phyloP scores from a whole-genome alignment of 2,113 vertebrate species.

The Dicaeum eximium region DNA sequence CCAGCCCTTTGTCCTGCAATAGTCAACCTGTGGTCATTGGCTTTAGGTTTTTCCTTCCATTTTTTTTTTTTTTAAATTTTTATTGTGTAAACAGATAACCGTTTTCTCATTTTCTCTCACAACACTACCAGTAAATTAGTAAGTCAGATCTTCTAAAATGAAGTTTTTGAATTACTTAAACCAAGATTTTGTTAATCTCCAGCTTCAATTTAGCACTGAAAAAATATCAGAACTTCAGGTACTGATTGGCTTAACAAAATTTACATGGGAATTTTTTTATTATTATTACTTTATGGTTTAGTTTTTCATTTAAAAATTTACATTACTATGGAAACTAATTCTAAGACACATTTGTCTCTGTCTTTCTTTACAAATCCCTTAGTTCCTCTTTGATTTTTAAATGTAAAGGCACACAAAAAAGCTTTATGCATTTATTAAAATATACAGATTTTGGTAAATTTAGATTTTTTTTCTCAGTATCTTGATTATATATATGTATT shows the following conservation, averaged over 20 bases:
- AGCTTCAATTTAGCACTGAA: constrained; percentile 25
- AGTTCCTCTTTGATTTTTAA: constrained; percentile 11
- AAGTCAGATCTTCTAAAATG: constrained; percentile 43
- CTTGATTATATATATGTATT: constrained; percentile 51
- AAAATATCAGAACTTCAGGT: constrained; percentile 24
- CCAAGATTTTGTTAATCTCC: constrained; percentile 26
- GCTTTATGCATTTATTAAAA: constrained; percentile 86
- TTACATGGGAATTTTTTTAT: neutral
- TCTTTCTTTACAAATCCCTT: constrained; percentile 49
- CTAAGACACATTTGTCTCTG: constrained; percentile 45
- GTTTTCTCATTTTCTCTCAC: neutral
- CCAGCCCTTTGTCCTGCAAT: neutral
- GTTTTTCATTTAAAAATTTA: constrained; percentile 44
- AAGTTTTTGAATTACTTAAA: constrained; percentile 43
- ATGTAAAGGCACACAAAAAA: constrained; percentile 80
- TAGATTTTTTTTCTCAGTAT: constrained; percentile 68
- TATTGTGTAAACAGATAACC: constrained; percentile 48
- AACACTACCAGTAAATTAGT: constrained; percentile 33
- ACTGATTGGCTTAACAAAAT: constrained; percentile 12
- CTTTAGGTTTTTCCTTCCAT: neutral
- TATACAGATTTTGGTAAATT: constrained; percentile 82
- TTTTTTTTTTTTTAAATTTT: neutral
- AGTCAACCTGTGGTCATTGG: neutral
- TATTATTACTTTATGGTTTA: neutral
- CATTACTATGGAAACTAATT: constrained; percentile 50